A percentile compares a stretch with the other conserved stretches of the same genome.
phyloP scores from a whole-genome alignment of 1,140 invertebrate genomes.

The Anastrepha ludens region DNA sequence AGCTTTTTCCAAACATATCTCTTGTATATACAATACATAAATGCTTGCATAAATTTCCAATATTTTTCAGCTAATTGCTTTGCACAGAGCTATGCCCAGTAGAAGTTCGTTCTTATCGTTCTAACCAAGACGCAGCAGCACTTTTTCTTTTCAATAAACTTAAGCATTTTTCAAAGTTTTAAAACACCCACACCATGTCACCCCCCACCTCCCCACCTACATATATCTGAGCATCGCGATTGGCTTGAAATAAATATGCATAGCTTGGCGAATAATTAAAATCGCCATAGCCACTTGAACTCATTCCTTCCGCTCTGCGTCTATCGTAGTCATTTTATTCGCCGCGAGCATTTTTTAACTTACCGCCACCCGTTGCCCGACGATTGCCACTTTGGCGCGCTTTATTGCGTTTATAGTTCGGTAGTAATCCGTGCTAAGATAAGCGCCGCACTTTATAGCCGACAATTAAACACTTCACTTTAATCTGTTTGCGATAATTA shows the following conservation, averaged over 20 bases:
- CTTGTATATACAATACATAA: background rate
- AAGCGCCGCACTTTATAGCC: slow-evolving; percentile 51
- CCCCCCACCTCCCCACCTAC: background rate
- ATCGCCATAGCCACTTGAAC: slow-evolving; percentile 13
- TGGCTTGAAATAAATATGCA: slow-evolving; percentile 50
- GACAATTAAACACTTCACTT: slow-evolving; percentile 51
- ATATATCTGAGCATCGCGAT: slow-evolving; percentile 4
- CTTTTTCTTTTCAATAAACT: slow-evolving; percentile 50
- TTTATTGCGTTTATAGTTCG: slow-evolving; percentile 52
- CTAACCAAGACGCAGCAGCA: slow-evolving; percentile 40
- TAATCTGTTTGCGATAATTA: slow-evolving; percentile 53
- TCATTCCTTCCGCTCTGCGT: background rate
- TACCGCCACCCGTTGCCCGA: background rate
- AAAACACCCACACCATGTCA: slow-evolving; percentile 1
- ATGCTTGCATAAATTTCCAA: slow-evolving; percentile 50
- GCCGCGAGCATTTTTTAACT: slow-evolving; percentile 39
- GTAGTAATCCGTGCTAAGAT: slow-evolving; percentile 47
- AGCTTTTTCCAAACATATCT: background rate
- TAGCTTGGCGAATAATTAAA: slow-evolving; percentile 45
- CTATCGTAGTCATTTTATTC: background rate
- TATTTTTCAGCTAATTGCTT: slow-evolving; percentile 42
- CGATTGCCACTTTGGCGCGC: slow-evolving; percentile 20
- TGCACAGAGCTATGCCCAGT: background rate
- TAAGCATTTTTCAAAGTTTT: slow-evolving; percentile 47
- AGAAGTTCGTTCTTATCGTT: slow-evolving; percentile 38